These are phyloP conservation scores for Drosophila fuyamai DNA, from an alignment of 1,140 invertebrate species.

Conservation along the genomic window DNA sequence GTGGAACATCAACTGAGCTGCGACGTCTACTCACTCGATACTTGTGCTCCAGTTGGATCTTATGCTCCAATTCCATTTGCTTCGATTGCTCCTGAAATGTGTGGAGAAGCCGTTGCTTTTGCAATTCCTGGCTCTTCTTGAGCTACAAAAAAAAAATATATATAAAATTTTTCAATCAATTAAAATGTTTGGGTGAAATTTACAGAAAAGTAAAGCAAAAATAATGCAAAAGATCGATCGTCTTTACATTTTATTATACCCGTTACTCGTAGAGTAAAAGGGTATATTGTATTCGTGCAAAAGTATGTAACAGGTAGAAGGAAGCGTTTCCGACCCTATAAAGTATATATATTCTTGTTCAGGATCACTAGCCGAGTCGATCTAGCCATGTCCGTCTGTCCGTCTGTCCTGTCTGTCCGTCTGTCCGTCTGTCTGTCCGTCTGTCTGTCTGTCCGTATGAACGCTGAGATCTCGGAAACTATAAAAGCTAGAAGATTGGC, in stretches of 20 bases:
- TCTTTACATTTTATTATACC: neutral
- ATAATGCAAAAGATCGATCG: neutral
- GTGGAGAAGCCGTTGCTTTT: constrained; percentile 94
- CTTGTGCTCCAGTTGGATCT: constrained; percentile 94
- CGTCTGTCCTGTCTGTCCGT: no score
- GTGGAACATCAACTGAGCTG: neutral
- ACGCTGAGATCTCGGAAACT: no score
- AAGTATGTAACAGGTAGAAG: no score
- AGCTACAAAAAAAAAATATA: constrained; percentile 86
- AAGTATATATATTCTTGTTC: no score
- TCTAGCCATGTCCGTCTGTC: no score
- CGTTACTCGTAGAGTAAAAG: no score
- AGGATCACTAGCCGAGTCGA: no score
- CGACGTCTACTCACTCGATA: constrained; percentile 89
- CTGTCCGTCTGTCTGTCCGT: no score
- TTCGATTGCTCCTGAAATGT: constrained; percentile 95
- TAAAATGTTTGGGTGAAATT: neutral
- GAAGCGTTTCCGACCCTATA: no score
- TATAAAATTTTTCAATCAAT: neutral
- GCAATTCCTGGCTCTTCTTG: constrained; percentile 95
- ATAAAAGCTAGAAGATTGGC: no score
- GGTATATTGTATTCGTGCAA: no score
- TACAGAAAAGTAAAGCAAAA: neutral
- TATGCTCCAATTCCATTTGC: constrained; percentile 94
- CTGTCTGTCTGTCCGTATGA: no score